Evolutionary conservation across 1,140 invertebrate species (phyloP), one percentile per base, ranked within the genome.

Genomic region (Drosophila burlai): DNA sequence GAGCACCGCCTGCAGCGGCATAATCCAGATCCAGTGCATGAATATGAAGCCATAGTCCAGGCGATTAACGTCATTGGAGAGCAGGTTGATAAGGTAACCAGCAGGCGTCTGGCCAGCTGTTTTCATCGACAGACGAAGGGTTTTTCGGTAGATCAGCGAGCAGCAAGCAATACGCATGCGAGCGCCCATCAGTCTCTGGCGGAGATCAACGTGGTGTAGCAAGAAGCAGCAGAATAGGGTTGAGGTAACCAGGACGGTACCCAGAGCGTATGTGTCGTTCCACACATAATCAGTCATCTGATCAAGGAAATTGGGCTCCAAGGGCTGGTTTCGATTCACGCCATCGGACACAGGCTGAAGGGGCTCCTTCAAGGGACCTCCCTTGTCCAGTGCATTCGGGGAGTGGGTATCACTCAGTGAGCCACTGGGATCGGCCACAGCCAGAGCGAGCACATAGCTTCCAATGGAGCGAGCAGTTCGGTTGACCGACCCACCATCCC

Each of bases 81-180:
- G 93, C 15, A 98, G 92, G 93, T 98, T 98, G 4, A 98, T 96
- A 38, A 98, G 94, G 93, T 97, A 97, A 0, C 97, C 97, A 3
- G 95, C 95, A 2, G 96, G 96, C 2, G 96, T 96, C 79, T 96
- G 93, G 0, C 95, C 95, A 16, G 97, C 83, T 0, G 97, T 95
- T 52, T 94, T 93, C 93, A 95, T 95, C 64, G 94, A 96, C 31
- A 96, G 93, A 3, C 94, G 94, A 13, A 96, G 91, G 1, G 95
- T 93, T 95, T 95, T 95, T 83, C 95, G 93, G 67, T 95, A 95
- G 47, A 95, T 94, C 29, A 95, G 84, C 1, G 94, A 95, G 67
- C 94, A 95, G 31, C 94, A 94, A 16, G 95, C 94, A 9, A 95
- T 94, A 26, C 95, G 93, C 81, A 95, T 94, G 81, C 94, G 68